These are phyloP conservation scores for Pelodiscus sinensis DNA, from an alignment of 2,113 vertebrate genomes.

Conservation along the genomic window DNA sequence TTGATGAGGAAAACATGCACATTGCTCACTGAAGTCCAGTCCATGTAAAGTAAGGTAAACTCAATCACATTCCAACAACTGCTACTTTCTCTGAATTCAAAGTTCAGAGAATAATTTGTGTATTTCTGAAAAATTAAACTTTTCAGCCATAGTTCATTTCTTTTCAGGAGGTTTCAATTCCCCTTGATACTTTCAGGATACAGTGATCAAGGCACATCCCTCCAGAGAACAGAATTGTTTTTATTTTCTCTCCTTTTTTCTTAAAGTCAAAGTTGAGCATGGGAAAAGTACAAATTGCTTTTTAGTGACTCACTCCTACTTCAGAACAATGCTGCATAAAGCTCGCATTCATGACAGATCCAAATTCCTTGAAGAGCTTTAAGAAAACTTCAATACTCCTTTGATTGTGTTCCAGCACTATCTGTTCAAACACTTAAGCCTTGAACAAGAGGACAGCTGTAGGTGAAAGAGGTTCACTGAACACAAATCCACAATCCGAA, in stretches of 20 bases:
- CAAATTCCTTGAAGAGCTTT: constrained; percentile 51
- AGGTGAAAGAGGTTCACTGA: background rate
- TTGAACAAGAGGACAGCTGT: background rate
- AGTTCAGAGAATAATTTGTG: background rate
- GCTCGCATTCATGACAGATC: background rate
- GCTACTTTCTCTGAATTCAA: background rate
- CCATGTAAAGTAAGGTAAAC: background rate
- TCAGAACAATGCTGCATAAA: constrained; percentile 59
- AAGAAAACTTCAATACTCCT: constrained; percentile 58
- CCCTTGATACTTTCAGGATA: background rate
- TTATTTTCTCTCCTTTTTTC: constrained; percentile 65
- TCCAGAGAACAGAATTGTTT: constrained; percentile 7
- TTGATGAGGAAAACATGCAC: background rate
- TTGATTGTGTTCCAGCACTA: constrained; percentile 32
- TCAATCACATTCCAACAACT: constrained; percentile 38
- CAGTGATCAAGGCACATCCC: constrained; percentile 51
- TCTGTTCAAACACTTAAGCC: constrained; percentile 4
- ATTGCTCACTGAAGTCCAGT: background rate
- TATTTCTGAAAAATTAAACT: constrained; percentile 24
- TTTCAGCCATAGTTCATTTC: background rate
- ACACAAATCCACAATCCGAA: background rate
- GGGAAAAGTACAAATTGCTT: constrained; percentile 62
- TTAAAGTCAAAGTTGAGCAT: constrained; percentile 63
- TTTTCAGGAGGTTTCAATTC: constrained; percentile 31
- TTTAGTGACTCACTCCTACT: constrained; percentile 73